A percentile compares a stretch with the other conserved stretches of the same genome.
These are phyloP conservation scores for Clarias fuscus DNA, from an alignment of 2,797 vertebrate species.

Conservation along the genomic window DNA sequence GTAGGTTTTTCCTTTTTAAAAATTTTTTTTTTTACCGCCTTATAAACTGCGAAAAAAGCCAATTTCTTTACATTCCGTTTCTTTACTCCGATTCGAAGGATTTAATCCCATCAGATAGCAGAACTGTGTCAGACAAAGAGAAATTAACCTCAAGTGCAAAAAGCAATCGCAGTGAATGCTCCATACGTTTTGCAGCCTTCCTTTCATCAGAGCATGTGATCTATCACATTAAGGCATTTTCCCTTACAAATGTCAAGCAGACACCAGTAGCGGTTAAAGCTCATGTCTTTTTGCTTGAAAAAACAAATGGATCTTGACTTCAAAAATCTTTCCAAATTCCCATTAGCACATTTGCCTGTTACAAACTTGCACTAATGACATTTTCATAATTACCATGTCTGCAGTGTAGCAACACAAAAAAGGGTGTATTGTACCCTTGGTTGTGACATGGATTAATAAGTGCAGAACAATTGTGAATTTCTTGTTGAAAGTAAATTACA, in stretches of 20 bases:
- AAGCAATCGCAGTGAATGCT: slow-evolving; percentile 18
- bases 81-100: slow-evolving; percentile 29
- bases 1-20: slow-evolving; percentile 39
- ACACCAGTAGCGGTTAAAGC: slow-evolving; percentile 31
- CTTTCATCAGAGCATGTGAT: slow-evolving; percentile 23
- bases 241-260: slow-evolving; percentile 31
- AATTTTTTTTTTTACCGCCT: background rate
- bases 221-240: slow-evolving; percentile 39
- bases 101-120: slow-evolving; percentile 50
- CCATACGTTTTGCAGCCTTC: background rate
- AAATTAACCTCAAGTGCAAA: slow-evolving; percentile 38
- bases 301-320: slow-evolving; percentile 8
- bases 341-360: slow-evolving; percentile 14
- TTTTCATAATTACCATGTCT: background rate
- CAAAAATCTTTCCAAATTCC: slow-evolving; percentile 10
- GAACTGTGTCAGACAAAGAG: slow-evolving; percentile 52
- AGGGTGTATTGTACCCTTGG: background rate
- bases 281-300: slow-evolving; percentile 17
- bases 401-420: slow-evolving; percentile 10
- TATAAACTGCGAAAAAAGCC: slow-evolving; percentile 37
- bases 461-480: slow-evolving; percentile 23
- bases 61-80: slow-evolving; percentile 31
- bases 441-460: slow-evolving; percentile 16
- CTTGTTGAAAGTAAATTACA: slow-evolving; percentile 18
- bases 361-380: slow-evolving; percentile 9